Evolutionary conservation across 2,888 invertebrate species (phyloP).

Genomic region (Andrena bucephala): DNA sequence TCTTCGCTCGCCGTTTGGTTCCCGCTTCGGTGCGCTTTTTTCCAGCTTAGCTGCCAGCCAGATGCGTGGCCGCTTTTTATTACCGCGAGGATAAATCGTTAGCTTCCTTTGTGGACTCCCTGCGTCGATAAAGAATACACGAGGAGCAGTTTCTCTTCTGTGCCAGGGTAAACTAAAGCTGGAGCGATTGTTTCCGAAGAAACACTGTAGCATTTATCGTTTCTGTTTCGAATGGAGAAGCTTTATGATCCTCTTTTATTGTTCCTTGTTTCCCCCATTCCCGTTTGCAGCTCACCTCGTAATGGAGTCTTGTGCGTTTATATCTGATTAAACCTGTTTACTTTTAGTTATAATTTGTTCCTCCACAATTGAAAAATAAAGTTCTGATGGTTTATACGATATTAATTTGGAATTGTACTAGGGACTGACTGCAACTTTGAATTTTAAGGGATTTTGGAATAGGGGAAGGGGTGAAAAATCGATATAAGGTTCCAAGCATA

Average conservation of each 20-base stretch:
- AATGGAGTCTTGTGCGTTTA: background rate
- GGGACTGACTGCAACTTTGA: too few relatives aligned
- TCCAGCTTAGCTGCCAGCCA: background rate
- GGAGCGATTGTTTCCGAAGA: background rate
- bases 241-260: background rate
- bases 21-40: background rate
- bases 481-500: too few relatives aligned
- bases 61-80: background rate
- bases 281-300: background rate
- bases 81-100: slow-evolving; percentile 6
- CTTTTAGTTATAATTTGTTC: too few relatives aligned
- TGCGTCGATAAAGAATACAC: background rate
- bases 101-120: background rate
- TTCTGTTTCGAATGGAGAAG: background rate
- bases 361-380: too few relatives aligned
- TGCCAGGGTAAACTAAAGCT: background rate
- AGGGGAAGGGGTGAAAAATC: too few relatives aligned
- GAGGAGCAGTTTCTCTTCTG: background rate
- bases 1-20: background rate
- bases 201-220: background rate
- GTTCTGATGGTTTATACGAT: too few relatives aligned
- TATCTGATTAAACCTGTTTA: too few relatives aligned
- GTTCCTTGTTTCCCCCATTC: background rate
- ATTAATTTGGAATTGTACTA: too few relatives aligned
- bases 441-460: too few relatives aligned